These are phyloP conservation scores for Muscicapa comitata DNA, from an alignment of 2,797 vertebrate species.

Conservation along the genomic window DNA sequence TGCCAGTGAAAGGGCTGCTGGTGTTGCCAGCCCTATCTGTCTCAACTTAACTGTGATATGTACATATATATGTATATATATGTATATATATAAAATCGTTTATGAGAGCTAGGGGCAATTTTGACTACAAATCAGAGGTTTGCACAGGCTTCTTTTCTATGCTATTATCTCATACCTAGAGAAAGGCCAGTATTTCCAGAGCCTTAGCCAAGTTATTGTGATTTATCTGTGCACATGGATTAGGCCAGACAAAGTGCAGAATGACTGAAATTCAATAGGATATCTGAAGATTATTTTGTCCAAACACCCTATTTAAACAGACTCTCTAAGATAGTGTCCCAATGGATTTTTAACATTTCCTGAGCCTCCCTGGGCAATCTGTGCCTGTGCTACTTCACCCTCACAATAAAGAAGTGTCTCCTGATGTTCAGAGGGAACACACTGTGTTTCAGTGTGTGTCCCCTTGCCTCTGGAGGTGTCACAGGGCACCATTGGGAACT, in stretches of 20 bases:
- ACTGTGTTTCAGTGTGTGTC: background rate
- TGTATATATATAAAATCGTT: background rate
- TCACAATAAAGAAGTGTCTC: background rate
- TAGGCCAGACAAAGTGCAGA: background rate
- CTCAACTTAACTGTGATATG: too few species aligned
- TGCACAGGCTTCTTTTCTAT: background rate
- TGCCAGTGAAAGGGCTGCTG: too few species aligned
- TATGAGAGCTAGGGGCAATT: background rate
- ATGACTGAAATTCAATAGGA: background rate
- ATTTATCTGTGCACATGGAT: background rate
- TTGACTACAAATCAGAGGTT: background rate
- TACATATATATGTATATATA: too few species aligned
- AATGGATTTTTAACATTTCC: background rate
- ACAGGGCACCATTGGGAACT: too few species aligned
- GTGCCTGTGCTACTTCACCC: background rate
- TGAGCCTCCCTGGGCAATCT: background rate
- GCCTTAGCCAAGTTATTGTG: background rate
- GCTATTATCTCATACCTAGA: background rate
- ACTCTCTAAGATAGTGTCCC: background rate
- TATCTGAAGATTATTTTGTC: background rate
- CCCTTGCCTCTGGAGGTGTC: background rate
- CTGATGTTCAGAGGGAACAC: background rate
- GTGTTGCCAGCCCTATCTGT: too few species aligned
- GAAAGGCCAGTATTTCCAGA: background rate
- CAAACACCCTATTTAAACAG: accelerated